Evolutionary conservation across 2,888 invertebrate genomes (phyloP).

Genomic region (Euproctis similis): DNA sequence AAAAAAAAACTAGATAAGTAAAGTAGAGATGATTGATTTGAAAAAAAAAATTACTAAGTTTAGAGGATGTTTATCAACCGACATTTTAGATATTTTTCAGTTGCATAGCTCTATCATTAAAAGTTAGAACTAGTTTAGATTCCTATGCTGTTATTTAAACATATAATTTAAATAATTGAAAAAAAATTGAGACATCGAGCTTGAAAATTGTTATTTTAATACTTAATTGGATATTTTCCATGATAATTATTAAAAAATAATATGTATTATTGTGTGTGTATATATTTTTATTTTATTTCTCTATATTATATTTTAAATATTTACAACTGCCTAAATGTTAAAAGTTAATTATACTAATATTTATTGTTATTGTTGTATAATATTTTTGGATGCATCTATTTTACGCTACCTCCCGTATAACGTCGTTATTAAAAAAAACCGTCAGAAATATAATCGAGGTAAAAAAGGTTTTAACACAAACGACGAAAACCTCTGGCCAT

Average conservation of each 20-base stretch:
- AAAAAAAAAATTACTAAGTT: constrained; percentile 69
- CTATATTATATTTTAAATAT: constrained; percentile 68
- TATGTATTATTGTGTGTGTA: constrained; percentile 30
- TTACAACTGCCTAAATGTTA: constrained; percentile 70
- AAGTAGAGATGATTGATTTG: constrained; percentile 50
- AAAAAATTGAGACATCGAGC: constrained; percentile 66
- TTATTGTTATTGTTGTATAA: constrained; percentile 67
- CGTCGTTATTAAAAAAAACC: constrained; percentile 49
- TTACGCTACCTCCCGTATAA: constrained; percentile 60
- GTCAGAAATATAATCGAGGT: too few relatives aligned
- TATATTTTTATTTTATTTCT: constrained; percentile 57
- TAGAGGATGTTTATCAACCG: constrained; percentile 67
- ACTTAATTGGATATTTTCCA: constrained; percentile 65
- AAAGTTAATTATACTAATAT: constrained; percentile 64
- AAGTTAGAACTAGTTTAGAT: constrained; percentile 59
- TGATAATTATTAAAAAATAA: constrained; percentile 48
- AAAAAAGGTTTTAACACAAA: too few relatives aligned
- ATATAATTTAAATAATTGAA: too few relatives aligned
- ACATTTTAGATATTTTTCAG: constrained; percentile 55
- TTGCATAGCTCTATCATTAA: constrained; percentile 55
- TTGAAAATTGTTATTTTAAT: constrained; percentile 67
- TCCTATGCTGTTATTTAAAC: constrained; percentile 32
- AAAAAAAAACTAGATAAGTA: constrained; percentile 40
- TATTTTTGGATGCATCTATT: constrained; percentile 71
- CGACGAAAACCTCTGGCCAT: too few relatives aligned